These are phyloP conservation scores for Hofmannophila pseudospretella DNA, from an alignment of 2,888 invertebrate genomes.

Conservation along the genomic window DNA sequence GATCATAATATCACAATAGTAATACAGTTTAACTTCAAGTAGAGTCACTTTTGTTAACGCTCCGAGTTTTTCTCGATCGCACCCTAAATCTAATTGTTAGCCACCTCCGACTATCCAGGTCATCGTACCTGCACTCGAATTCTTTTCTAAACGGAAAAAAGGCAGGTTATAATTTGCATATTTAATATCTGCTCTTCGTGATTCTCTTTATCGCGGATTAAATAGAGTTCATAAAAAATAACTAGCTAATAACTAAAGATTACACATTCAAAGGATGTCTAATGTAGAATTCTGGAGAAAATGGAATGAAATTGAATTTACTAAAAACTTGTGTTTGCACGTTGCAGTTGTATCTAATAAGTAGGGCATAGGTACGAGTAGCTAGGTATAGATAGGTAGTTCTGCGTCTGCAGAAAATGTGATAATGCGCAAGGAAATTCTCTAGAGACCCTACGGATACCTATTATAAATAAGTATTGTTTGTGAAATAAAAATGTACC, in stretches of 20 bases:
- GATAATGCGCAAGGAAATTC: slow-evolving; percentile 36
- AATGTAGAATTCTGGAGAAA: slow-evolving; percentile 26
- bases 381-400: slow-evolving; percentile 4
- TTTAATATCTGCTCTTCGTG: slow-evolving; percentile 41
- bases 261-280: slow-evolving; percentile 33
- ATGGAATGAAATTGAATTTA: slow-evolving; percentile 17
- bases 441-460: slow-evolving; percentile 27
- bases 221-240: slow-evolving; percentile 53
- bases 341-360: neutral
- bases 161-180: slow-evolving; percentile 52
- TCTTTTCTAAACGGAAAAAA: slow-evolving; percentile 42
- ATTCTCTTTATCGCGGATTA: slow-evolving; percentile 47
- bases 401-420: slow-evolving; percentile 31
- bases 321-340: too few species aligned
- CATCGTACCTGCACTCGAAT: slow-evolving; percentile 65
- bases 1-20: too few species aligned
- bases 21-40: too few species aligned
- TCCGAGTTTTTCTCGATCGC: too few species aligned
- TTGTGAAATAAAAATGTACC: too few species aligned
- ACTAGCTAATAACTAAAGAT: slow-evolving; percentile 44
- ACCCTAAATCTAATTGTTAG: slow-evolving; percentile 67
- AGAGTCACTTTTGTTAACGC: too few species aligned
- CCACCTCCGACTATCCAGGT: slow-evolving; percentile 66
- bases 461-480: neutral
- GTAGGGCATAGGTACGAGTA: neutral